Evolutionary conservation across 2,888 invertebrate genomes (phyloP), one percentile per base, ranked within the genome.

Genomic region (Drosophila peninsularis): DNA sequence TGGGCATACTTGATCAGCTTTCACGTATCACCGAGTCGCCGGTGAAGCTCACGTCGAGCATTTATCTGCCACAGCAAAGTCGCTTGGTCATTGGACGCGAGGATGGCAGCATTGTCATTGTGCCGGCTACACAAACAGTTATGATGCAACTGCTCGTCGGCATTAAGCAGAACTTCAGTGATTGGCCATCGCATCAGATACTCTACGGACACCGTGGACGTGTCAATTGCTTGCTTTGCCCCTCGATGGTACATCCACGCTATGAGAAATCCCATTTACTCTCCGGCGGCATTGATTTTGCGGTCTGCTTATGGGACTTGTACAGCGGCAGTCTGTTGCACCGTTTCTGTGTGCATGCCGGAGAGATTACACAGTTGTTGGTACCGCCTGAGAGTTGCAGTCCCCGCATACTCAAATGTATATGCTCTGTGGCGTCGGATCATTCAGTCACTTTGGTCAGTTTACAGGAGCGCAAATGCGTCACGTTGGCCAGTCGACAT

Each of bases 281-380:
- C 0, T 98, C 98, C 0, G 99, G 99, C 1, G 98, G 99, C 0
- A 97, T 98, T 13, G 99, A 99, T 93, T 99, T 99, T 93, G 98
- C 98, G 0, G 98, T 93, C 0, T 98, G 98, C 81, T 93, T 99
- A 0, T 99, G 99, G 99, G 98, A 99, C 91, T 93, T 99, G 78
- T 97, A 97, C 90, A 96, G 96, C 36, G 98, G 98, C 3, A 95
- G 95, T 2, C 93, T 98, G 41, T 93, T 99, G 60, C 98, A 99
- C 91, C 95, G 98, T 5, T 99, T 99, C 93, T 98, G 98, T 89
- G 98, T 99, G 0, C 99, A 99, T 92, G 99, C 99, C 0, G 99
- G 99, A 0, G 98, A 99, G 93, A 97, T 99, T 14, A 96, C 97
- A 0, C 98, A 98, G 92, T 94, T 99, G 3, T 93, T 98, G 57